Base-by-base conservation (phyloP, 2,888 invertebrate species). In the Celastrina argiolus region DNA sequence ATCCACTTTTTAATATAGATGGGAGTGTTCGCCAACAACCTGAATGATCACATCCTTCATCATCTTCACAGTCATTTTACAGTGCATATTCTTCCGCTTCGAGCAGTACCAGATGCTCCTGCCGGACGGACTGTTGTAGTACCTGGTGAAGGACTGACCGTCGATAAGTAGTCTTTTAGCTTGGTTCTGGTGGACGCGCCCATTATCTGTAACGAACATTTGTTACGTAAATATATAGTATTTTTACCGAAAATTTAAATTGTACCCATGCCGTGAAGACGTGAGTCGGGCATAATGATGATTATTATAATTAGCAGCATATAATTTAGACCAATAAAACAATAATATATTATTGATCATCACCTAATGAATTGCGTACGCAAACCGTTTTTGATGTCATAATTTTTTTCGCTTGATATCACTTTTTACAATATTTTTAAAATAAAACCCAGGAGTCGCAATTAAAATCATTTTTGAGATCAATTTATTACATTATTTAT, bases 21-120 rank as follows among this genome's bases (percentile, higher is more conserved):
- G 81, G 0, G 70, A 76, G 34, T 82, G 83, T 16, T 70, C 45
- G 1, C 76, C 76, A 1, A 66, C 7, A 0, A 67, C 63, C 2
- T 65, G 61, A 0, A 74, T 31, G 0, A 84, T 71, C 1, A 67
- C 28, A 1, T 72, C 68, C 7, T 76, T 71, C 5, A 71, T 41
- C 74, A 79, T 83, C 42, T 73, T 81, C 6, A 81, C 77, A 2
- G 75, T 18, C 1, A 34, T 45, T 59, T 51, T 59, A 18, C 66
- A 66, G 0, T 28, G 31, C 39, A 36, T 63, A 2, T 45, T 66
- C 36, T 56, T 63, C n/a, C 66, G 31, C 61, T 64, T 68, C 10
- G 68, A 68, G 28, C 68, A 68, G 36, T 68, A 68, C 68, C 68
- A 68, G 14, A 58, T 56, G 3, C 72, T 77, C 26, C 63, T 5